Evolutionary conservation across 1,140 invertebrate genomes (phyloP), one percentile per base, ranked within the genome.

Genomic region (Drosophila seguyi): DNA sequence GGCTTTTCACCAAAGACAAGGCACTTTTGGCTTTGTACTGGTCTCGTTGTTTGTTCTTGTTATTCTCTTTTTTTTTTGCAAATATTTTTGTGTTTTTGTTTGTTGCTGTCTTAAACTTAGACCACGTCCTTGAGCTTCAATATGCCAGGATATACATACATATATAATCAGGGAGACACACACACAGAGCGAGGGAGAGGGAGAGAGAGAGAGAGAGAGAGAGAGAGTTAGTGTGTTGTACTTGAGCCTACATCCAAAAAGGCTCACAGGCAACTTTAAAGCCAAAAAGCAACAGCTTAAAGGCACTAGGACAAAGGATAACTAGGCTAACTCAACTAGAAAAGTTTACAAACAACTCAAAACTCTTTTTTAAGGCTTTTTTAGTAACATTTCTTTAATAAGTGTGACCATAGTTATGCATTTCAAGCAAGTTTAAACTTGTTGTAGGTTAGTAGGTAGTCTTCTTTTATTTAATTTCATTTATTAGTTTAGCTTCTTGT

Each of bases 41-140:
- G 50, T 47, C 41, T 47, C 62, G 34, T 44, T 72, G 52, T 58
- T 45, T 73, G 50, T 56, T 39, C 10, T 74, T 56, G 16, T 25
- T 27, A 10, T 44, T n/a, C 14, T 48, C 7, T 11, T 42, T 36
- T 47, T 69, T 45, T 39, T 68, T 68, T 48, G 57, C 18, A 38
- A 55, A 55, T 55, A 55, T 58, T 61, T 53, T 25, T 61, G 58
- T 38, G 58, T 63, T 67, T 63, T 57, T 58, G 36, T 65, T 34
- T 63, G 47, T 61, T 56, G 69, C n/a, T 67, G 61, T 76, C 75
- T 77, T 77, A 77, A 76, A 57, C 71, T 74, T 71, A 79, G 66
- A 61, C 66, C 77, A 85, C 59, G 82, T 87, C 82, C 82, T 86
- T 86, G 82, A 86, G 82, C 82, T 86, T 86, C 83, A 87, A 71